These are phyloP conservation scores for Heteromurus nitidus DNA, from an alignment of 2,888 invertebrate species.

Conservation along the genomic window DNA sequence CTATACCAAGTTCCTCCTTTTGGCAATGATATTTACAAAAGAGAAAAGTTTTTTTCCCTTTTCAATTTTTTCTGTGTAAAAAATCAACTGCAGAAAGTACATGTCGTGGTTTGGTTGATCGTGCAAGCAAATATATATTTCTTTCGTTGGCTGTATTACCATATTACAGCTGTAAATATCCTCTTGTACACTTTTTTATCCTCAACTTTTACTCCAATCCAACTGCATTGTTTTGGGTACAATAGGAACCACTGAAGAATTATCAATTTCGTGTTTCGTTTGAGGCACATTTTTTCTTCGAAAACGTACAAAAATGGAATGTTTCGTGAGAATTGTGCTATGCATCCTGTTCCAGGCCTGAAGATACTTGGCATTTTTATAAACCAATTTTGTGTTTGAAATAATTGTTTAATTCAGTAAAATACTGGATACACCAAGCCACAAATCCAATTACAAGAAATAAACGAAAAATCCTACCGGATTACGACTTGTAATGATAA, in stretches of 20 bases:
- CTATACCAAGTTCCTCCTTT: background rate
- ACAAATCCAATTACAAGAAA: constrained; percentile 9
- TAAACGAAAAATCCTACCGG: constrained; percentile 10
- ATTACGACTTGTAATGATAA: too few relatives aligned
- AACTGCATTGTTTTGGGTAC: background rate
- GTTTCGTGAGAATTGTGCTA: too few relatives aligned
- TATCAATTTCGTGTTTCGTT: too few relatives aligned
- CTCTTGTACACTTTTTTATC: background rate
- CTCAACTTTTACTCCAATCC: background rate
- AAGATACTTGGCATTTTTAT: too few relatives aligned
- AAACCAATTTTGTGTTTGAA: too few relatives aligned
- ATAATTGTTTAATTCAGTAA: too few relatives aligned
- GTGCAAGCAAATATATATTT: background rate
- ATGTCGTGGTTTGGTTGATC: background rate
- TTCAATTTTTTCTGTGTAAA: background rate
- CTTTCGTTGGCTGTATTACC: background rate
- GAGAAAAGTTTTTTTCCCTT: background rate
- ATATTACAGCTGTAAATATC: background rate
- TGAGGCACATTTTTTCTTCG: too few relatives aligned
- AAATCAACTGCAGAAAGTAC: too few relatives aligned
- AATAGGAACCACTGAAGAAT: too few relatives aligned
- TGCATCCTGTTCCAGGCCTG: too few relatives aligned
- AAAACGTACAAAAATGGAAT: too few relatives aligned
- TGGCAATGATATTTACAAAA: background rate
- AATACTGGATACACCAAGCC: too few relatives aligned